Conservation (phyloP, 2,888 invertebrate genomes). For the Yponomeuta cagnagella region DNA sequence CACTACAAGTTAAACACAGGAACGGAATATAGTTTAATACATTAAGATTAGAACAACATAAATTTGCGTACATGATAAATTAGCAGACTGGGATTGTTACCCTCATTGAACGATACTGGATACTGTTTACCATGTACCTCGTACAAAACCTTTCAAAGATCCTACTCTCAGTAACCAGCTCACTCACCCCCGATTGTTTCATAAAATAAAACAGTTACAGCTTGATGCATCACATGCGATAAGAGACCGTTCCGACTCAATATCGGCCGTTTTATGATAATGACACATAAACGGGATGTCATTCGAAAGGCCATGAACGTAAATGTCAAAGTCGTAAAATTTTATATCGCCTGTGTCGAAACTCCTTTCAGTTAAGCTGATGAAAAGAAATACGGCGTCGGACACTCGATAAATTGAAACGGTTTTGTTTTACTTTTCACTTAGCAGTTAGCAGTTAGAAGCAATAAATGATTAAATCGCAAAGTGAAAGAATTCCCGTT, state of each 20-base stretch:
- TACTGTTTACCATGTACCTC: neutral
- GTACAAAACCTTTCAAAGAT: neutral
- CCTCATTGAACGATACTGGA: too few relatives aligned
- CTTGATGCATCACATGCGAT: neutral
- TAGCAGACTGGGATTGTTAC: too few relatives aligned
- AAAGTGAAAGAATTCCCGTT: neutral
- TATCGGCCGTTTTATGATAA: conserved; percentile 14
- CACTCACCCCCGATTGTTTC: neutral
- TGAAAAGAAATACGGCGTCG: neutral
- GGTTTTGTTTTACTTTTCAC: neutral
- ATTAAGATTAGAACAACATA: too few relatives aligned
- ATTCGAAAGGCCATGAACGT: conserved; percentile 19
- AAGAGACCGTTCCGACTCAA: neutral
- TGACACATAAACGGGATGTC: conserved; percentile 12
- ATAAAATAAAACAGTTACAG: neutral
- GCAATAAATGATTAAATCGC: neutral
- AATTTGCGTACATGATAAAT: too few relatives aligned
- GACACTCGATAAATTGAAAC: neutral
- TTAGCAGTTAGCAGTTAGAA: neutral
- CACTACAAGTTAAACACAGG: too few relatives aligned
- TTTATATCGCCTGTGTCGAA: conserved; percentile 2
- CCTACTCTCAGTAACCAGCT: neutral
- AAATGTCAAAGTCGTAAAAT: conserved; percentile 20
- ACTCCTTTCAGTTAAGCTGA: neutral
- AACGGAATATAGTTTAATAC: too few relatives aligned